Conservation (phyloP, 1,140 invertebrate genomes). For the Lysiphlebus fabarum region DNA sequence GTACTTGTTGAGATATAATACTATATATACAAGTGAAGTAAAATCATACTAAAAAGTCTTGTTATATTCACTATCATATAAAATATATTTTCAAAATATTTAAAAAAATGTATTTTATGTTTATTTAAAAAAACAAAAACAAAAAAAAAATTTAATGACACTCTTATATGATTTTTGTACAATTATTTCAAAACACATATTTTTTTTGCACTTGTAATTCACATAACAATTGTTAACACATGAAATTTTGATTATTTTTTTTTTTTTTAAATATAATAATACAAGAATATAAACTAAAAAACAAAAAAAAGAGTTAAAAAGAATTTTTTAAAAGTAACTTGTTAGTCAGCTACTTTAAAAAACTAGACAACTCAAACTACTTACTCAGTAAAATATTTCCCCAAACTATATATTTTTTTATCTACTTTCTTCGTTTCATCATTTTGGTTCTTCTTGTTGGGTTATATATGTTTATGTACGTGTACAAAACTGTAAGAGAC, state of each 20-base stretch:
- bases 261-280: slow-evolving; percentile 10
- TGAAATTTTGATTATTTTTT: no score
- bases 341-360: slow-evolving; percentile 33
- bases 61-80: not conserved
- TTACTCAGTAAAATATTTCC: not conserved
- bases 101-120: not conserved
- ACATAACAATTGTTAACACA: no score
- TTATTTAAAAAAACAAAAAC: no score
- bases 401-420: not conserved
- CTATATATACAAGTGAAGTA: slow-evolving; percentile 41
- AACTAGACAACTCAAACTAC: slow-evolving; percentile 30
- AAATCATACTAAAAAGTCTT: slow-evolving; percentile 36
- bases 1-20: slow-evolving; percentile 35
- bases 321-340: slow-evolving; percentile 40
- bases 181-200: no score
- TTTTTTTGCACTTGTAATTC: no score
- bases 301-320: slow-evolving; percentile 16
- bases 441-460: not conserved
- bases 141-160: no score
- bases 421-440: not conserved
- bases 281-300: slow-evolving; percentile 8
- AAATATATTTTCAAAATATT: not conserved
- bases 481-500: slow-evolving; percentile 6
- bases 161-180: no score
- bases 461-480: not conserved